Conservation (phyloP, 1,140 invertebrate species). For the Medauroidea extradentata region DNA sequence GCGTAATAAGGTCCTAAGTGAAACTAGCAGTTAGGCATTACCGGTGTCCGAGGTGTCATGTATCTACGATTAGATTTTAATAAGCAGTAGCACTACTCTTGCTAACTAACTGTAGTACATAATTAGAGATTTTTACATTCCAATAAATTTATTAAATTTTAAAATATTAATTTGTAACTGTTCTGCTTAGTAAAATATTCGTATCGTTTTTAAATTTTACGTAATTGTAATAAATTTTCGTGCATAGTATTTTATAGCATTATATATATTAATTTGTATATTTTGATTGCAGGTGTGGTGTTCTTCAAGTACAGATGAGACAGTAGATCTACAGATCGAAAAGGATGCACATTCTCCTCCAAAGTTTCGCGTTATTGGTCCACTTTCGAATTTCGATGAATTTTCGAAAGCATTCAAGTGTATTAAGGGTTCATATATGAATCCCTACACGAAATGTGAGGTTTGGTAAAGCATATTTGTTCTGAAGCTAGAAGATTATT, state of each 20-base stretch:
- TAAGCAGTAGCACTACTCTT: too few species aligned
- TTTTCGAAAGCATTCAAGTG: constrained; percentile 89
- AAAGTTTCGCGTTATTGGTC: constrained; percentile 79
- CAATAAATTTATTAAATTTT: background rate
- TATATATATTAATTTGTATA: background rate
- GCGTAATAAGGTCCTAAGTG: too few species aligned
- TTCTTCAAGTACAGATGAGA: constrained; percentile 72
- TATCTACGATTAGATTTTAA: too few species aligned
- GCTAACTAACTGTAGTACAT: too few species aligned
- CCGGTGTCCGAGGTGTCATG: too few species aligned
- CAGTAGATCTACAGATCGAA: constrained; percentile 71
- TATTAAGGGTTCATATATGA: constrained; percentile 73
- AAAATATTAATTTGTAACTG: background rate
- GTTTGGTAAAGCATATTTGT: constrained; percentile 68
- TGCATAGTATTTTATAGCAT: too few species aligned
- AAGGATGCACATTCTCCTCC: constrained; percentile 81
- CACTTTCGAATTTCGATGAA: constrained; percentile 82
- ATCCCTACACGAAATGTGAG: constrained; percentile 84
- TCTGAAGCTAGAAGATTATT: too few species aligned
- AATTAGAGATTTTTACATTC: too few species aligned
- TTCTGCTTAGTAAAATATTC: background rate
- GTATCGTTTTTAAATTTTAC: too few species aligned
- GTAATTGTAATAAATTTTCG: too few species aligned
- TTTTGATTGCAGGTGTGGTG: constrained; percentile 72
- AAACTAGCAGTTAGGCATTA: too few species aligned